Percentiles rank a stretch among this genome's conserved stretches.
Conservation (phyloP, 2,797 vertebrate species). For the Myotis findleyi region DNA sequence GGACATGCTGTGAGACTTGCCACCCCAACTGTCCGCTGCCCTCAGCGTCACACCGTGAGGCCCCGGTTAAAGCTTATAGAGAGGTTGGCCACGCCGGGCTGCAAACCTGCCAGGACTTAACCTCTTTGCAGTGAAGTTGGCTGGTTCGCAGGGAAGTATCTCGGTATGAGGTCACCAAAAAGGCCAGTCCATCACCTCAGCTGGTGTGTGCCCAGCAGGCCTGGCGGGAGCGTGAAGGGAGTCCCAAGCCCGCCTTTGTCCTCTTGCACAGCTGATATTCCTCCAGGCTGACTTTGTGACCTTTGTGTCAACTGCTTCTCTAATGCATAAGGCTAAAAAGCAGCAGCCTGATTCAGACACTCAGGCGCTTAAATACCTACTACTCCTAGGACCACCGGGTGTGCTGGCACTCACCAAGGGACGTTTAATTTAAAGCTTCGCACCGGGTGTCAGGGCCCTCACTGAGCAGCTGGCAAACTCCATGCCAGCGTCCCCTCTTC, state of each 20-base stretch:
- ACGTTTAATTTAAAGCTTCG: neutral
- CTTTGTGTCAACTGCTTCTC: slow-evolving; percentile 58
- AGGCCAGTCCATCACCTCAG: slow-evolving; percentile 53
- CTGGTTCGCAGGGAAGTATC: neutral
- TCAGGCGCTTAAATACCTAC: neutral
- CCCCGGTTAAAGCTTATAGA: slow-evolving; percentile 50
- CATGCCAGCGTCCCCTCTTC: neutral
- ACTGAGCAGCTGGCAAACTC: neutral
- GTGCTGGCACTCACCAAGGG: neutral
- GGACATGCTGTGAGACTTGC: no score
- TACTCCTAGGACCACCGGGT: neutral
- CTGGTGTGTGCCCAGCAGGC: neutral
- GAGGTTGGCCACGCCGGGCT: neutral
- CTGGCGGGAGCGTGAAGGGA: neutral
- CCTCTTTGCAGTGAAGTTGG: neutral
- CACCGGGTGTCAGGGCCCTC: neutral
- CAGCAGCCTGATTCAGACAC: neutral
- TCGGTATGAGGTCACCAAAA: neutral
- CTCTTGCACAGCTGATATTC: neutral
- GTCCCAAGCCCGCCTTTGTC: neutral
- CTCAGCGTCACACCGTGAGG: neutral
- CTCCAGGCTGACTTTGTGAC: slow-evolving; percentile 45
- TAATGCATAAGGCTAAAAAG: slow-evolving; percentile 42
- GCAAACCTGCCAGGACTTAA: neutral
- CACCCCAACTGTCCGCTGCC: rapidly evolving